A percentile compares a stretch with the other conserved stretches of the same genome.
Evolutionary conservation across 2,888 invertebrate genomes (phyloP).

Genomic region (Sympetrum striolatum): DNA sequence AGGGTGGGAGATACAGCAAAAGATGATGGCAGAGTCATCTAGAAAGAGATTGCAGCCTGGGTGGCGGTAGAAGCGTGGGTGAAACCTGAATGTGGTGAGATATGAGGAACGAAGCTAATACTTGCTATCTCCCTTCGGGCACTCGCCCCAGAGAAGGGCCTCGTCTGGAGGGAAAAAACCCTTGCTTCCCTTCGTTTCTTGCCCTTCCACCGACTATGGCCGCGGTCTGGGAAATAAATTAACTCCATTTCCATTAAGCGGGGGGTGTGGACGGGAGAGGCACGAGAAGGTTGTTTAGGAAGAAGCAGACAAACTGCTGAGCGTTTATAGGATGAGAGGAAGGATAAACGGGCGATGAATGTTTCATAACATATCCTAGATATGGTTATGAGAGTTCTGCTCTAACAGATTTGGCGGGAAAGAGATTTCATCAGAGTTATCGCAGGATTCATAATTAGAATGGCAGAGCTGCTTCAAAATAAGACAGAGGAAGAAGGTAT

Average conservation of each 20-base stretch:
- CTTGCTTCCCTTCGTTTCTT: no score
- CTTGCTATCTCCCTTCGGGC: slow-evolving; percentile 22
- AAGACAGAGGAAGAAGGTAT: no score
- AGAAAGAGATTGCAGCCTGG: background rate
- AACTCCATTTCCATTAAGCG: slow-evolving; percentile 34
- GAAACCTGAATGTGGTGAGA: slow-evolving; percentile 9
- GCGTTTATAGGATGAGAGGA: background rate
- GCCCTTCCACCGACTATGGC: background rate
- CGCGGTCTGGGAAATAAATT: slow-evolving; percentile 25
- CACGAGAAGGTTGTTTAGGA: background rate
- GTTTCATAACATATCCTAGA: no score
- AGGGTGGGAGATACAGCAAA: background rate
- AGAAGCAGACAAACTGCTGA: background rate
- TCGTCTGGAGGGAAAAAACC: background rate
- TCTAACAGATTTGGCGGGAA: background rate
- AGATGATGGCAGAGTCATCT: background rate
- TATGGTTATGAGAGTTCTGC: background rate
- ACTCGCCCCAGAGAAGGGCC: background rate
- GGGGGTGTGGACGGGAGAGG: background rate
- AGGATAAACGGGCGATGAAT: background rate
- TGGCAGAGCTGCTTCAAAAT: no score
- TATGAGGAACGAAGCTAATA: slow-evolving; percentile 35
- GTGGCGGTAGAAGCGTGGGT: background rate
- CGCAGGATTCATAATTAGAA: background rate
- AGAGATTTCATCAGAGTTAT: background rate